Evolutionary conservation across 2,113 vertebrate genomes (phyloP).

Genomic region (Phoenicopterus ruber): DNA sequence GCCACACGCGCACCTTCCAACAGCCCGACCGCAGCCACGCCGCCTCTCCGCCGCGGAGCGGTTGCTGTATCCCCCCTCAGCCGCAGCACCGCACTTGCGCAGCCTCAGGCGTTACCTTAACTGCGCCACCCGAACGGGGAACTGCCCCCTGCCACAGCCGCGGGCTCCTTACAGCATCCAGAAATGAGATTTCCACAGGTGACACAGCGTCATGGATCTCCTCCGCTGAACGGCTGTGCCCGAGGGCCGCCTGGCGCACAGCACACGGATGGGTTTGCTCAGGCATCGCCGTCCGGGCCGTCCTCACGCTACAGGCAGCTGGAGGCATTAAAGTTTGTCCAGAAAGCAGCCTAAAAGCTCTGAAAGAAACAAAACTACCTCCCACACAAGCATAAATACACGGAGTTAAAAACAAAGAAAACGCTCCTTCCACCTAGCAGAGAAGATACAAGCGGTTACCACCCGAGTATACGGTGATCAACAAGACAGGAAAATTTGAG

Average conservation of each 20-base stretch:
- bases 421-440: background rate
- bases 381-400: background rate
- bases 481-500: background rate
- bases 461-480: too few relatives aligned
- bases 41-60: background rate
- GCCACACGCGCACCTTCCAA: background rate
- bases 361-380: background rate
- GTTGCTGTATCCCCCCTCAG: fast-evolving
- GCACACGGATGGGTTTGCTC: fast-evolving
- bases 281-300: fast-evolving
- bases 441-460: background rate
- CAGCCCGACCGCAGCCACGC: fast-evolving
- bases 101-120: fast-evolving
- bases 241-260: background rate
- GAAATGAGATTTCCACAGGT: fast-evolving
- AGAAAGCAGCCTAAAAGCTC: background rate
- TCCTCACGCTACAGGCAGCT: background rate
- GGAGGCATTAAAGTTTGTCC: background rate
- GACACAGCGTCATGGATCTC: background rate
- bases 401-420: fast-evolving
- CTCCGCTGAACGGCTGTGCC: background rate
- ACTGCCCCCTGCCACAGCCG: background rate
- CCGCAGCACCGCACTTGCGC: background rate
- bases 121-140: background rate
- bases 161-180: background rate